Evolutionary conservation across 2,113 vertebrate species (phyloP), one percentile per base, ranked within the genome.

Genomic region (Lophius piscatorius): DNA sequence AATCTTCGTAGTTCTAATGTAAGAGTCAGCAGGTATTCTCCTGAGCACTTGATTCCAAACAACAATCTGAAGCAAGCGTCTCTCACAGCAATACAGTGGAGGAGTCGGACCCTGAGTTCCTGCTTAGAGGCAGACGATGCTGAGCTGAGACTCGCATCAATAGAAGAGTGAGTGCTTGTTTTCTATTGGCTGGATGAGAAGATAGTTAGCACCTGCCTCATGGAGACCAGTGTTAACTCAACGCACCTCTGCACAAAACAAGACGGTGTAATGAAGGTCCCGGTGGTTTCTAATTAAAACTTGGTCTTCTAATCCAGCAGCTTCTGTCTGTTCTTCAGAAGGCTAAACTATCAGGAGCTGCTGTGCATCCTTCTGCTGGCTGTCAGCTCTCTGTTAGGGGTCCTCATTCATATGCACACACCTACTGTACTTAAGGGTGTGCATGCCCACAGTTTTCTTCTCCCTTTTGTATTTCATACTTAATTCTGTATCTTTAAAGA

Each of bases 261-360:
- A 36, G 45, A 50, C 34, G 29, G 20, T 33, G 29, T 45, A 54
- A 64, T 48, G 14, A 60, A 14, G 39, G 66, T 61, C 67, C 59
- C 64, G 34, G 35, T 24, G 34, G 73, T 35, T 26, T 39, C 26
- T 21, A 50, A 63, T 65, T 57, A 64, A 64, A 39, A 51, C 58
- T 0, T 9, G 2, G 13, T 20, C 11, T 26, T 35, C 38, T 8
- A 3, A 28, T 60, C 26, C 21, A 20, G 28, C 63, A 59, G 48
- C 16, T 22, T 21, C 44, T 39, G 17, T 40, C n/a, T 66, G 55
- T 1, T 5, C 26, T 21, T 42, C 49, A 21, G 1, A 3, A 46
- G 0, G 0, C 28, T 12, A 46, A 68, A 35, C 34, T 59, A 47
- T 39, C 29, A 20, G 40, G n/a, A 41, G 34, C 7, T 6, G 12